These are phyloP conservation scores for Pseudorectes ferrugineus DNA, from an alignment of 2,113 vertebrate species.

Conservation along the genomic window DNA sequence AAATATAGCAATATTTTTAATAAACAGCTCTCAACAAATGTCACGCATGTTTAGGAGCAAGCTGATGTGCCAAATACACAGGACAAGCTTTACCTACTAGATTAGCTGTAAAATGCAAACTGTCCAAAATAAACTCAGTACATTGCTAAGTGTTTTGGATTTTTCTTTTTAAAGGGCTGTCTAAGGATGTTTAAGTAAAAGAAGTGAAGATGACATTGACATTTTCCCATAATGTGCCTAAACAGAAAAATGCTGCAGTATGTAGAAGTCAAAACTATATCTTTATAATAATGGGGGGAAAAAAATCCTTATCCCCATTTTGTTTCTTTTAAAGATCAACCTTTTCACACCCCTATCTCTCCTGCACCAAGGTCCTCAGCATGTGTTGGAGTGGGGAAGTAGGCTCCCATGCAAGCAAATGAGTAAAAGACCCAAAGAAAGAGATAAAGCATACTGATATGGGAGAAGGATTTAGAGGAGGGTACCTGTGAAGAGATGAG, in stretches of 20 bases:
- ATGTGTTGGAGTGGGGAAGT: background rate
- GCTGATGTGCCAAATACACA: background rate
- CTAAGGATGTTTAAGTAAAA: background rate
- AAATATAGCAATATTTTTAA: conserved; percentile 19
- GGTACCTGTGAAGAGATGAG: background rate
- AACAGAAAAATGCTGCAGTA: background rate
- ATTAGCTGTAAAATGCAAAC: background rate
- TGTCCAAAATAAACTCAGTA: background rate
- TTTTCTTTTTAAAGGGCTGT: background rate
- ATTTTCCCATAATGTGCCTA: background rate
- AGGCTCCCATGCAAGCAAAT: background rate
- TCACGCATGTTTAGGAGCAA: background rate
- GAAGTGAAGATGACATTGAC: background rate
- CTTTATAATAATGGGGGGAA: background rate
- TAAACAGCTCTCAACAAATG: conserved; percentile 2
- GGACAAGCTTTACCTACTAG: background rate
- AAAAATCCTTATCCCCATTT: background rate
- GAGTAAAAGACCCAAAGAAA: background rate
- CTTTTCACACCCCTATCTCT: background rate
- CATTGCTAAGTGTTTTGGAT: background rate
- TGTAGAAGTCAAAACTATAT: background rate
- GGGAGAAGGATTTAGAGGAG: background rate
- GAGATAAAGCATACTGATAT: background rate
- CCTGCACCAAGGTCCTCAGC: background rate
- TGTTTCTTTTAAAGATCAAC: background rate